Base-by-base conservation (phyloP, 2,797 vertebrate species). In the Australoheros facetus region DNA sequence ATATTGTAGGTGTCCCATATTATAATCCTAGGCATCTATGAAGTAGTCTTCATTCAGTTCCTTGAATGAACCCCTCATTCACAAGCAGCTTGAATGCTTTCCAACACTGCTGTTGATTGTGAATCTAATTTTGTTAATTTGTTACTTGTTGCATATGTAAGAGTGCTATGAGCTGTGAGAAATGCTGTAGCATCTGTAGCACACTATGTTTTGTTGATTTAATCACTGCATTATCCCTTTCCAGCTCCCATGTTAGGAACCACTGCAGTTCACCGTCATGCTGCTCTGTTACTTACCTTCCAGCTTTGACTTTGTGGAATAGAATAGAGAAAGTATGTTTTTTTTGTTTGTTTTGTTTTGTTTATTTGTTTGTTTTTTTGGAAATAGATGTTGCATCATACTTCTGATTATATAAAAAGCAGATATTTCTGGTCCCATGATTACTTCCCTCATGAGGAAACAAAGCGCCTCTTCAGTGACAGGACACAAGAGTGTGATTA, bases 401-500 rank as follows among this genome's bases (percentile, higher is more conserved):
- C 8, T 2, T 55, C 3, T 71, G 17, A 73, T 45, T 39, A 23
- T n/a, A 3, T 58, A 58, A 17, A 71, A 23, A 23, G 28, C 39
- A 37, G 9, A 53, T 51, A 2, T 28, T 56, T 55, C 21, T 79
- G 23, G 51, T 75, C 26, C 45, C 30, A 7, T 75, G 23, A 77
- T 80, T 78, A 64, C 4, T 77, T 19, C 30, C 82, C 13, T 72
- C 16, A 19, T 9, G 11, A 51, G 19, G 10, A 86, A 79, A 80
- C 71, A 77, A 84, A 87, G 45, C 34, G 12, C 1, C 37, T 48
- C 17, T 75, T 53, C 19, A 70, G 70, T 5, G 2, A 64, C 17
- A 32, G 71, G 64, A 85, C 83, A 83, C 73, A 5, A 21, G 14
- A n/a, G 71, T 74, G 75, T 75, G 56, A 91, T 91, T 83, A 51